phyloP scores from a whole-genome alignment of 2,888 invertebrate genomes.

The Microchrysa polita region DNA sequence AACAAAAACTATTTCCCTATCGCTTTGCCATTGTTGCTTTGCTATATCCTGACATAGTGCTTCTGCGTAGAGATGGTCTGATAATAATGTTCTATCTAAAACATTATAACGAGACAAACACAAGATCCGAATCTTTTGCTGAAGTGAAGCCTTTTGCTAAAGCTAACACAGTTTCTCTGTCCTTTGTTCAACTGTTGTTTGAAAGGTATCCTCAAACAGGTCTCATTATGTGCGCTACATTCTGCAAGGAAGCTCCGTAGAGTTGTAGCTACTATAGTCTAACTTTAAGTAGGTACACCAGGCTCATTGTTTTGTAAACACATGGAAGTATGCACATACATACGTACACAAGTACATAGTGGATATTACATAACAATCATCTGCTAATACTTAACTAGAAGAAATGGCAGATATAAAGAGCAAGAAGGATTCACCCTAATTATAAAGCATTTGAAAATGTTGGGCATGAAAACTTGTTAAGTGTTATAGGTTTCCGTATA shows the following conservation, averaged over 20 bases:
- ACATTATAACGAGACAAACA: conserved; percentile 14
- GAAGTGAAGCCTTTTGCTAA: neutral
- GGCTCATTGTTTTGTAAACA: conserved; percentile 28
- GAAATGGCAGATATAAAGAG: neutral
- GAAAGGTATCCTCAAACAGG: conserved; percentile 27
- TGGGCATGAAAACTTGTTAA: conserved; percentile 13
- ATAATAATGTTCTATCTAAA: conserved; percentile 2
- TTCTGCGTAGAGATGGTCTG: neutral
- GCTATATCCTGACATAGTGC: neutral
- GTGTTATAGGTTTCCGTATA: conserved; percentile 2
- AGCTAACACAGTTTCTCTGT: neutral
- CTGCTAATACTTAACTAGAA: conserved; percentile 7
- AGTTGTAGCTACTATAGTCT: conserved; percentile 5
- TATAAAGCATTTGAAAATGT: conserved; percentile 6
- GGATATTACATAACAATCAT: conserved; percentile 36
- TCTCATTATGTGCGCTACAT: conserved; percentile 15
- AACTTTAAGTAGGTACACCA: conserved; percentile 27
- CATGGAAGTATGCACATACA: too few species aligned
- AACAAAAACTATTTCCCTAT: too few species aligned
- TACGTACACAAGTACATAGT: too few species aligned
- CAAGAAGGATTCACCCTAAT: conserved; percentile 16
- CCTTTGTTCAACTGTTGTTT: neutral
- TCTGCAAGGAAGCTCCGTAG: neutral
- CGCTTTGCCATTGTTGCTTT: too few species aligned
- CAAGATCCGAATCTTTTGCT: neutral